Evolutionary conservation across 2,797 vertebrate species (phyloP), one percentile per base, ranked within the genome.

Genomic region (Phrynocephalus vlangalii): DNA sequence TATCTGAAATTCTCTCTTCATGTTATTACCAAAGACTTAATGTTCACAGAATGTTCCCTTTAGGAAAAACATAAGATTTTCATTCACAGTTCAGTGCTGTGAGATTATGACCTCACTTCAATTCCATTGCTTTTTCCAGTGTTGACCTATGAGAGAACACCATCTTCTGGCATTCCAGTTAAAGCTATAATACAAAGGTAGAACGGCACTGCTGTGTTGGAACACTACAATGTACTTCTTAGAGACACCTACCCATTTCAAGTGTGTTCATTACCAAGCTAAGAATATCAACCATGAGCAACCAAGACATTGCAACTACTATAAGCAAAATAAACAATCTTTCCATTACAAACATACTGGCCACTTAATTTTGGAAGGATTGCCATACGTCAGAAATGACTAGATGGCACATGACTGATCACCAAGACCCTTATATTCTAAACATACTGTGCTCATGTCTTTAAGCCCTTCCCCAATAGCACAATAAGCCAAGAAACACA

Each of bases 1-100:
- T 84, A 71, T 33, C 18, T 85, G 67, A 78, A 85, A 78, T 72
- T 56, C 73, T 76, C 87, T 86, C n/a, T 60, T 88, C 48, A 48
- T 20, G 78, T 87, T 87, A 91, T 48, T 88, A 84, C 87, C 6
- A 22, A 0, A 85, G 44, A 84, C 48, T 44, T 73, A 0, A 20
- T 13, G 28, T 68, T 91, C 38, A 11, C 28, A 79, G 33, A 87
- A 81, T 87, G 72, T 75, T 88, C 70, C 77, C 80, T 81, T 90
- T 86, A 30, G 26, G 67, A n/a, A 82, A 87, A 87, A 75, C 1
- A 3, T 70, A 87, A 56, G 60, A 60, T 60, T 84, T 72, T 83
- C 76, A 88, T 79, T 3, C 75, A 72, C 20, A 79, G 60, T 33
- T 66, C 8, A 72, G 68, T 79, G 52, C 5, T 52, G 63, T 56